Evolutionary conservation across 1,140 invertebrate species (phyloP), one percentile per base, ranked within the genome.

Genomic region (Prorops nasuta): DNA sequence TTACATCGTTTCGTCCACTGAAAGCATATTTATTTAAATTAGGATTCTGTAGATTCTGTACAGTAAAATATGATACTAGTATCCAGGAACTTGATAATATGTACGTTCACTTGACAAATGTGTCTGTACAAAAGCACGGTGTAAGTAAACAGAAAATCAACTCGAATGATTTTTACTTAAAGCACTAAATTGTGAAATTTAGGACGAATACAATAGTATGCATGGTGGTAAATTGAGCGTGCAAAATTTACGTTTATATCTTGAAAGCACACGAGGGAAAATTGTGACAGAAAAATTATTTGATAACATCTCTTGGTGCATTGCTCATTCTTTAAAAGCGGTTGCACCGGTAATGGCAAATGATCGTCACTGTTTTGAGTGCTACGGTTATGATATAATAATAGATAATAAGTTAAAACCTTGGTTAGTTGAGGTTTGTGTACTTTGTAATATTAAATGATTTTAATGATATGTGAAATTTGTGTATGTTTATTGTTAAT

Each of bases 141-240:
- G 89, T 90, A 76, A 77, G 81, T 66, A 58, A 53, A 52, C 50
- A 49, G 19, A 6, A 28, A 6, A 28, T 6, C 10, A 6, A 10
- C 24, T 6, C 4, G 10, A 28, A 28, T 6, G 4, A 28, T 28
- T 28, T 28, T 20, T 24, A 36, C 8, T 6, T n/a, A 17, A 10
- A 32, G 14, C 3, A 22, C 2, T 38, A 36, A 2, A 16, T 20
- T 12, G 4, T 9, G 31, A 31, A 43, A 34, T 52, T 37, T 44
- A 93, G 90, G 90, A 91, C 12, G 94, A 97, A 66, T 98, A 98
- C 64, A 98, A 98, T 71, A 89, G 85, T 56, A 81, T 96, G 43
- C 94, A 98, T 63, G 94, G 95, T 3, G 94, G 94, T 0, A 98
- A 98, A 80, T 86, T 96, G 81, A 94, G 89, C 39, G 86, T 97